Evolutionary conservation across 1,140 invertebrate genomes (phyloP).

Genomic region (Diuraphis noxia): DNA sequence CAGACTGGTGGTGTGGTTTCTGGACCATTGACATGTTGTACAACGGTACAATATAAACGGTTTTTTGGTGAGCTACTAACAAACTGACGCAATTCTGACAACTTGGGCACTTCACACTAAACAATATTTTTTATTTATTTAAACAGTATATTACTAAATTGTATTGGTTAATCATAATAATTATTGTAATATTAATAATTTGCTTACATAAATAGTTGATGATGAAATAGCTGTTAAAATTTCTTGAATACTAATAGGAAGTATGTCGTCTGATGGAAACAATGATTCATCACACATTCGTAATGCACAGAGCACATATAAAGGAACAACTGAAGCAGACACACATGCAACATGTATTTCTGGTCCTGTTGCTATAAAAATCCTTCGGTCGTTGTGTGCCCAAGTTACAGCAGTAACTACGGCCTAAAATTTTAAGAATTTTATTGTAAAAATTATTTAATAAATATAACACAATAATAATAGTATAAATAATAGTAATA

Average conservation of each 20-base stretch:
- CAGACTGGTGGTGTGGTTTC: conserved; percentile 64
- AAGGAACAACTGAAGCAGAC: conserved; percentile 81
- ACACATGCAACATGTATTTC: conserved; percentile 92
- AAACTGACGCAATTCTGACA: conserved; percentile 84
- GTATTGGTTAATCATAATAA: neutral
- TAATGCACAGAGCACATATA: conserved; percentile 84
- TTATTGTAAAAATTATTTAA: neutral
- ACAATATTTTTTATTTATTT: conserved; percentile 7
- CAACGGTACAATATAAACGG: conserved; percentile 93
- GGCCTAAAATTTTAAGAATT: conserved; percentile 64
- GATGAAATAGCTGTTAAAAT: conserved; percentile 87
- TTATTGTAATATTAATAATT: neutral
- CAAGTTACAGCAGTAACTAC: conserved; percentile 91
- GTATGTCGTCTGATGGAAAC: conserved; percentile 69
- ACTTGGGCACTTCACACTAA: conserved; percentile 91
- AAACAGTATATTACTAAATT: neutral
- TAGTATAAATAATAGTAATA: too few relatives aligned
- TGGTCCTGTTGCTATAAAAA: conserved; percentile 90
- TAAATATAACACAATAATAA: too few relatives aligned
- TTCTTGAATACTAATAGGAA: conserved; percentile 82
- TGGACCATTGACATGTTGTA: conserved; percentile 83
- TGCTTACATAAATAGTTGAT: conserved; percentile 87
- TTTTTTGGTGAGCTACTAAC: conserved; percentile 87
- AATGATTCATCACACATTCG: conserved; percentile 65
- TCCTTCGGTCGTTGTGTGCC: conserved; percentile 93